A percentile compares a stretch with the other conserved stretches of the same genome.
Evolutionary conservation across 1,140 invertebrate species (phyloP).

Genomic region (Drosophila micromelanica): DNA sequence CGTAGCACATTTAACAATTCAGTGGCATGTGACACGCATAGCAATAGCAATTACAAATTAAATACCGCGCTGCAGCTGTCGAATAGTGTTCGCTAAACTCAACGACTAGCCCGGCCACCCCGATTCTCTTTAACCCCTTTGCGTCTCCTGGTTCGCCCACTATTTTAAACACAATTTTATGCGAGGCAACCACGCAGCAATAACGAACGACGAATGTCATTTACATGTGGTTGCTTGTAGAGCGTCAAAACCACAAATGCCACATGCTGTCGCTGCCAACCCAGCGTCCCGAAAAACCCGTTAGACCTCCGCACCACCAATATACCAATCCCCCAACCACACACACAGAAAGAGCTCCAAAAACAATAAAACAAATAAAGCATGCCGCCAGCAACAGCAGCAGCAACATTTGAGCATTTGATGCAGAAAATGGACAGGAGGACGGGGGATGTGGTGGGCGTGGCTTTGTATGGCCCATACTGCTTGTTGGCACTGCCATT

Average conservation of each 20-base stretch:
- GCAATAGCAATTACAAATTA: conserved; percentile 79
- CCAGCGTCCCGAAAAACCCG: conserved; percentile 4
- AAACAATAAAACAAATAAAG: conserved; percentile 81
- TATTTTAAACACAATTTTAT: conserved; percentile 76
- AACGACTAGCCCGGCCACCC: conserved; percentile 9
- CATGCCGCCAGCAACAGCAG: conserved; percentile 53
- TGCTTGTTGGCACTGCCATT: conserved; percentile 43
- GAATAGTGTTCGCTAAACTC: conserved; percentile 42
- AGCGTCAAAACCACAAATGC: conserved; percentile 83
- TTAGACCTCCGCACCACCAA: conserved; percentile 7
- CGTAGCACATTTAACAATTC: conserved; percentile 1
- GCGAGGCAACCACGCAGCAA: conserved; percentile 73
- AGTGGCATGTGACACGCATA: conserved; percentile 56
- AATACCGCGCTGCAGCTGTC: conserved; percentile 56
- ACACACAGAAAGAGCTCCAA: conserved; percentile 31
- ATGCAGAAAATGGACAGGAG: conserved; percentile 42
- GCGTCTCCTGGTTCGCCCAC: background rate
- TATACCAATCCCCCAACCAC: background rate
- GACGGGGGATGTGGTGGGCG: background rate
- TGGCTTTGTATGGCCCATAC: background rate
- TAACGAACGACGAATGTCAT: conserved; percentile 83
- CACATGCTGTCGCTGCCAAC: conserved; percentile 66
- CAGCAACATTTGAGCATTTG: conserved; percentile 77
- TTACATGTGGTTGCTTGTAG: conserved; percentile 81
- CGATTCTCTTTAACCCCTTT: background rate